phyloP scores from a whole-genome alignment of 2,888 invertebrate species.

The Drosophila subsilvestris region DNA sequence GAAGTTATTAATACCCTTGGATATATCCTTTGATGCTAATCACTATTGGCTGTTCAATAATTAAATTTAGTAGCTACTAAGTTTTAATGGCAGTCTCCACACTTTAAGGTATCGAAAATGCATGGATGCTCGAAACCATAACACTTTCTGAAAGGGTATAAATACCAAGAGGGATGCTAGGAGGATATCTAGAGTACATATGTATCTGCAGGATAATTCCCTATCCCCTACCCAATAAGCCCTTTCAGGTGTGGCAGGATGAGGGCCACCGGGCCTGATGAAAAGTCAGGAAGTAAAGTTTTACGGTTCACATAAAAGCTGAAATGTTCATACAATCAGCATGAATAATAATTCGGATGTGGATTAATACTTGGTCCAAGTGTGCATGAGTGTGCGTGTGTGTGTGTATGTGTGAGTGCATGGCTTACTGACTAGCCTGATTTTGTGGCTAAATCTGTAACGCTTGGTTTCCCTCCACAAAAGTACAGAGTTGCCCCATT shows the following conservation, averaged over 20 bases:
- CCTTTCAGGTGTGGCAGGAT: constrained; percentile 23
- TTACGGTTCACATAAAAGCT: constrained; percentile 80
- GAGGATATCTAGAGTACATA: constrained; percentile 12
- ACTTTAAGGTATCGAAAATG: neutral
- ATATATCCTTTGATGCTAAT: too few species aligned
- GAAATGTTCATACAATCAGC: constrained; percentile 80
- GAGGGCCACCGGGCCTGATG: constrained; percentile 55
- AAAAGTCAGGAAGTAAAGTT: constrained; percentile 79
- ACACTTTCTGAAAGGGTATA: neutral
- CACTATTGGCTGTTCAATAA: neutral
- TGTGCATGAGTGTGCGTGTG: constrained; percentile 18
- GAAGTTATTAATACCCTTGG: neutral
- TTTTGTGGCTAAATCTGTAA: constrained; percentile 38
- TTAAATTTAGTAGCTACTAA: neutral
- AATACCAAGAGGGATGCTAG: neutral
- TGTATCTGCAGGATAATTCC: constrained; percentile 37
- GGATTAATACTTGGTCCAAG: constrained; percentile 74
- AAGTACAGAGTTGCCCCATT: constrained; percentile 42
- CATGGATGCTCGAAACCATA: neutral
- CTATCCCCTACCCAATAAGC: neutral
- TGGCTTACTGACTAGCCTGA: constrained; percentile 41
- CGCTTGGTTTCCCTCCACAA: constrained; percentile 22
- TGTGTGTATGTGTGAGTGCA: constrained; percentile 8
- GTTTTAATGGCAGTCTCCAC: too few species aligned
- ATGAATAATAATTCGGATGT: constrained; percentile 80